phyloP scores from a whole-genome alignment of 2,888 invertebrate genomes.

The Hipparchia sbordonii region DNA sequence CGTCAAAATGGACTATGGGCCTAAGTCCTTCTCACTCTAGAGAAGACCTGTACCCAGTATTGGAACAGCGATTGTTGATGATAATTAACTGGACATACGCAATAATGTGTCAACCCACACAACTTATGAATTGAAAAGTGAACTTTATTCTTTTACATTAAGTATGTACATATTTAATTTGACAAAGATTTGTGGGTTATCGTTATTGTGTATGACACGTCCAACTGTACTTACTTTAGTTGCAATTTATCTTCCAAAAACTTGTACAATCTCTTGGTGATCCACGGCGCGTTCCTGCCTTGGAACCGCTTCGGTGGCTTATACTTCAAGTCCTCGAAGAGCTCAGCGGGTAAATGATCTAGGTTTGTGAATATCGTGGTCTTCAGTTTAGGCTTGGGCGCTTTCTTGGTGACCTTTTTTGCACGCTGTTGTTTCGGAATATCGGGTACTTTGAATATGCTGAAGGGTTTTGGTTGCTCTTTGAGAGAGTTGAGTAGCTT shows the following conservation, averaged over 20 bases:
- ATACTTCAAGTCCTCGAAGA: conserved; percentile 66
- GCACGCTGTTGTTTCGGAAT: conserved; percentile 44
- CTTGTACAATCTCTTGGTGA: conserved; percentile 68
- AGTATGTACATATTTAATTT: too few species aligned
- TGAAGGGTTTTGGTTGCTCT: conserved; percentile 40
- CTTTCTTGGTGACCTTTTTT: conserved; percentile 43
- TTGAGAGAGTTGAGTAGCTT: conserved; percentile 54
- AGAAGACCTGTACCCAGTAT: too few species aligned
- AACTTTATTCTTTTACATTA: too few species aligned
- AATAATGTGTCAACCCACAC: too few species aligned
- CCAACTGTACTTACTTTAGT: conserved; percentile 58
- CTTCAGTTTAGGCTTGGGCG: conserved; percentile 45
- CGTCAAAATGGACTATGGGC: too few species aligned
- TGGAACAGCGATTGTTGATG: too few species aligned
- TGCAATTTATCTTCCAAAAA: conserved; percentile 69
- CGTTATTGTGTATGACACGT: too few species aligned
- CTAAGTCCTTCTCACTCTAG: too few species aligned
- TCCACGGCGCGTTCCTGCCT: conserved; percentile 68
- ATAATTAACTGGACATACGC: too few species aligned
- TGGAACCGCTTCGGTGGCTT: conserved; percentile 70
- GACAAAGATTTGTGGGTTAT: too few species aligned
- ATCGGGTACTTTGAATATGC: conserved; percentile 55
- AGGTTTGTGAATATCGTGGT: conserved; percentile 41
- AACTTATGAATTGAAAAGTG: too few species aligned
- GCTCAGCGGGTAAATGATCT: conserved; percentile 54